Evolutionary conservation across 2,888 invertebrate species (phyloP), one percentile per base, ranked within the genome.

Genomic region (Drosophila subsilvestris): DNA sequence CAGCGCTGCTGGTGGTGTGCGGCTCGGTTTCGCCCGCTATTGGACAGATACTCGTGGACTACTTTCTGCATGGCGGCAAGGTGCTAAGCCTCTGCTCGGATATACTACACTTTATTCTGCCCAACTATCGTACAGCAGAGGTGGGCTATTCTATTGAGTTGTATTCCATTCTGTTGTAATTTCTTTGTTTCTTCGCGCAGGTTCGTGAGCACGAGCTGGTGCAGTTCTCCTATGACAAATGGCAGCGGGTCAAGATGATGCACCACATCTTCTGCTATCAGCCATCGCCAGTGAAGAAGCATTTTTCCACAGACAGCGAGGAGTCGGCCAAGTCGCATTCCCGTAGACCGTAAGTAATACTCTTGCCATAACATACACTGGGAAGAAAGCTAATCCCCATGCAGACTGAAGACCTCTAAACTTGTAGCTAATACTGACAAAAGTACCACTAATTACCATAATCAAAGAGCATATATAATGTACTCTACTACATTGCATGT

Each of bases 261-360:
- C 97, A 97, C 91, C 96, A 97, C 87, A 96, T 97, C 75, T 97
- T 97, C 91, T 97, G 97, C 89, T 97, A 97, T 90, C 97, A 97
- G 91, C 96, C 96, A 0, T 96, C 96, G 1, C 97, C 97, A 0
- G 95, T 96, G 2, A 95, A 95, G 90, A 95, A 96, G 80, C 95
- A 96, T 88, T 96, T 96, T 87, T 96, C 96, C 1, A 95, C 95
- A 59, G 96, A 96, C 86, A 95, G 94, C 60, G 96, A 96, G 74
- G 94, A 94, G 65, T 89, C 91, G 0, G 65, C 79, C 1, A 77
- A 58, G 14, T 77, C 69, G 6, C 93, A 93, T 89, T 93, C 93
- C 80, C 84, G 89, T 54, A 92, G 91, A 90, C 90, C 92, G 92
- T 92, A 92, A 92, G 92, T 91, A 7, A 9, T n/a, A 6, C 37